phyloP scores from a whole-genome alignment of 2,113 vertebrate species.

The Pedionomus torquatus region DNA sequence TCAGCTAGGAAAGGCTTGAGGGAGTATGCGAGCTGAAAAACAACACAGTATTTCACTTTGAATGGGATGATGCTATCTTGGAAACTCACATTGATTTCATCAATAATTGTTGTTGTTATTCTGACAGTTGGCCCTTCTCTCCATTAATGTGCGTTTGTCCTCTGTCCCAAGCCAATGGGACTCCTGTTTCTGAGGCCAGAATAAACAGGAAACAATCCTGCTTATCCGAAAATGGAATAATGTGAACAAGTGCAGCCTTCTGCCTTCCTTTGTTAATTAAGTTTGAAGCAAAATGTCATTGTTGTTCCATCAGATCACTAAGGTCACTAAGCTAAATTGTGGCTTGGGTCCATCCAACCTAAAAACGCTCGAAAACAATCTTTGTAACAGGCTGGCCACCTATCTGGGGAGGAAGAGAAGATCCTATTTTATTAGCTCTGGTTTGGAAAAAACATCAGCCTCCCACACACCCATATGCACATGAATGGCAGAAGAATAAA shows the following conservation, averaged over 20 bases:
- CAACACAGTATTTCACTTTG: not conserved
- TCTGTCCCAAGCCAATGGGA: not conserved
- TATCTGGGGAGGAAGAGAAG: conserved; percentile 47
- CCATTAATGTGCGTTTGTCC: not conserved
- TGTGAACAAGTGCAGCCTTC: not conserved
- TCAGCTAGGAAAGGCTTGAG: conserved; percentile 7
- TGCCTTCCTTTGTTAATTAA: not conserved
- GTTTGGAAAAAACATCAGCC: conserved; percentile 45
- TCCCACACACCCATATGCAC: conserved; percentile 4
- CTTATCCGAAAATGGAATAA: not conserved
- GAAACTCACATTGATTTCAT: not conserved
- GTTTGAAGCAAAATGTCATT: not conserved
- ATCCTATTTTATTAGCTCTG: conserved; percentile 41
- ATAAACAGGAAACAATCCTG: not conserved
- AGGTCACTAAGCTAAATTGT: conserved; percentile 27
- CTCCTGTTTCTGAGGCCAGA: not conserved
- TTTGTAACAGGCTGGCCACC: conserved; percentile 13
- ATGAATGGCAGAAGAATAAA: conserved; percentile 45
- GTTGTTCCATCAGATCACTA: conserved; percentile 18
- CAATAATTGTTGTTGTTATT: not conserved
- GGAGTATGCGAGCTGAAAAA: conserved; percentile 27
- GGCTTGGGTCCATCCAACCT: conserved; percentile 1
- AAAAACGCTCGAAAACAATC: not conserved
- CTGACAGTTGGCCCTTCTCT: not conserved
- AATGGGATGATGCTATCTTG: not conserved